Conservation (phyloP, 1,140 invertebrate genomes). For the Drosophila tristis region DNA sequence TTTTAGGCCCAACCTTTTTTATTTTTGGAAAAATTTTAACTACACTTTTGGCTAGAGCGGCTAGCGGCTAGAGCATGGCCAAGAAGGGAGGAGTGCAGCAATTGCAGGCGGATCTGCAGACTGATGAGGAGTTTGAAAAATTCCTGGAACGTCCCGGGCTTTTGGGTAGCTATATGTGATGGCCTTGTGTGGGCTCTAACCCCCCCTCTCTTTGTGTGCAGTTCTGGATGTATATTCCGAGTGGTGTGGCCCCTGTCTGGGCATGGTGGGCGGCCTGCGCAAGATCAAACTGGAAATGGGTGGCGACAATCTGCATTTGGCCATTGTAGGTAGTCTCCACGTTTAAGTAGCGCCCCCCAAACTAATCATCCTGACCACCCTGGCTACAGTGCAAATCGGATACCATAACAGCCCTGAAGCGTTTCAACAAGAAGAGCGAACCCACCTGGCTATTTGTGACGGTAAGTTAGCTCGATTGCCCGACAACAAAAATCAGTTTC, state of each 20-base stretch:
- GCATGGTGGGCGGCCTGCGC: constrained; percentile 93
- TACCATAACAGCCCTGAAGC: constrained; percentile 89
- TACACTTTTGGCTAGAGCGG: constrained; percentile 6
- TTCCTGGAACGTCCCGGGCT: constrained; percentile 91
- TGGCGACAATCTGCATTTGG: constrained; percentile 92
- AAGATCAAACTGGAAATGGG: constrained; percentile 95
- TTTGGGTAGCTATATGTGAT: constrained; percentile 86
- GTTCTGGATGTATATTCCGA: constrained; percentile 96
- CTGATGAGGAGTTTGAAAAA: constrained; percentile 93
- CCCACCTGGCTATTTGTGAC: constrained; percentile 95
- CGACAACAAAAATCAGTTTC: too few species aligned
- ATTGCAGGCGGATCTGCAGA: constrained; percentile 90
- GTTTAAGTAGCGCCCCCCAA: too few species aligned
- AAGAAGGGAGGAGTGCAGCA: constrained; percentile 91
- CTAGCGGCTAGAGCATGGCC: constrained; percentile 80
- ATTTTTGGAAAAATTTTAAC: constrained; percentile 8
- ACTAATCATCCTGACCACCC: not conserved
- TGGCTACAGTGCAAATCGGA: constrained; percentile 88
- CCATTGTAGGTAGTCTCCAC: constrained; percentile 87
- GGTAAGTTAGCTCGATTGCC: constrained; percentile 85
- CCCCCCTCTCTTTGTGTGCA: constrained; percentile 70
- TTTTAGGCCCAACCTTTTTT: constrained; percentile 5
- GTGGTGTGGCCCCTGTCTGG: constrained; percentile 95
- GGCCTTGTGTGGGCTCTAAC: too few species aligned
- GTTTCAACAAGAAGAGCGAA: constrained; percentile 94